Evolutionary conservation across 2,797 vertebrate species (phyloP).

Genomic region (Enteromius radiatus): DNA sequence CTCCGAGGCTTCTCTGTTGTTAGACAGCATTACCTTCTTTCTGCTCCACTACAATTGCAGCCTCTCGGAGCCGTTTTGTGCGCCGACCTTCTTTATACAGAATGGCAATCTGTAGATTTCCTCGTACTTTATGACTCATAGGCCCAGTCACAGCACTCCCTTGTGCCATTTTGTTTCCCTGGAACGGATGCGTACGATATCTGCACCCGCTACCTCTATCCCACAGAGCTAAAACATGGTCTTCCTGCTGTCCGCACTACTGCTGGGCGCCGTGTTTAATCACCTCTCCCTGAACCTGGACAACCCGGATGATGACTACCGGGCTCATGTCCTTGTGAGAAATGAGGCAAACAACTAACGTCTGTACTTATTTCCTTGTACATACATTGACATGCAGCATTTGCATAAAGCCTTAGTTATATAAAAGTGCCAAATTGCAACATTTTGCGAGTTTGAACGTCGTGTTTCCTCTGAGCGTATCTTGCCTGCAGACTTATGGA

Average conservation of each 20-base stretch:
- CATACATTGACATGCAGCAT: conserved; percentile 47
- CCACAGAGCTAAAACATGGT: conserved; percentile 52
- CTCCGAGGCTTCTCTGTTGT: conserved; percentile 37
- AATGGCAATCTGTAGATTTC: conserved; percentile 43
- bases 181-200: conserved; percentile 52
- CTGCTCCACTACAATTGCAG: conserved; percentile 7
- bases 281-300: conserved; percentile 32
- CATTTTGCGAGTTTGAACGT: conserved; percentile 44
- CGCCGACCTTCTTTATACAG: conserved; percentile 38
- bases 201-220: conserved; percentile 45
- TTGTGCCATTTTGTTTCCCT: conserved; percentile 49
- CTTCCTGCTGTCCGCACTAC: conserved; percentile 53
- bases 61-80: conserved; percentile 24
- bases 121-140: conserved; percentile 60
- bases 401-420: conserved; percentile 58
- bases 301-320: conserved; percentile 24
- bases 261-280: conserved; percentile 7
- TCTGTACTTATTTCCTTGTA: conserved; percentile 41
- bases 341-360: conserved; percentile 20
- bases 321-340: conserved; percentile 21
- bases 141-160: conserved; percentile 52
- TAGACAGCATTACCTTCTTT: conserved; percentile 21
- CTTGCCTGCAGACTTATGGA: conserved; percentile 62
- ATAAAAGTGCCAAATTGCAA: conserved; percentile 55
- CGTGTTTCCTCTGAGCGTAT: conserved; percentile 42